Conservation (phyloP, 1,140 invertebrate species). For the Nasonia longicornis region DNA sequence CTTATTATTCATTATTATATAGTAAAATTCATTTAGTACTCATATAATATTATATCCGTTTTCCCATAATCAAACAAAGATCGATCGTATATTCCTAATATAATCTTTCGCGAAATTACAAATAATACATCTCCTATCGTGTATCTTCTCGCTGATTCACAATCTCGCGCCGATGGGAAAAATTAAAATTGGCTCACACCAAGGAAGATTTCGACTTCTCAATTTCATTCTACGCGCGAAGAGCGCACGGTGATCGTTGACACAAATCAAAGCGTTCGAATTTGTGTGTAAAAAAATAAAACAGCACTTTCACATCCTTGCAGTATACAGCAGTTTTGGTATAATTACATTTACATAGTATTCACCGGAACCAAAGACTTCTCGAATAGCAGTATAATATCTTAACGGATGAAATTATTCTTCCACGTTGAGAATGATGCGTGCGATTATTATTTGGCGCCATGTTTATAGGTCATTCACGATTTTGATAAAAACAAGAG, state of each 20-base stretch:
- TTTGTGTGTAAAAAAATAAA: not conserved
- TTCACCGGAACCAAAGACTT: not conserved
- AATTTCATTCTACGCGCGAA: not conserved
- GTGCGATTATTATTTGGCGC: not conserved
- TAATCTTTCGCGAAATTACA: not conserved
- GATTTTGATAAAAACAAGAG: not conserved
- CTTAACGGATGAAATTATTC: not conserved
- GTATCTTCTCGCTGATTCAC: not conserved
- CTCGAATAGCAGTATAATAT: not conserved
- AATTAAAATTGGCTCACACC: not conserved
- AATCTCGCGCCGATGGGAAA: not conserved
- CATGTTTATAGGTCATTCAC: not conserved
- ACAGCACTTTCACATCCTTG: not conserved
- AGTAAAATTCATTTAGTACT: too few species aligned
- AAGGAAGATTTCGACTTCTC: not conserved
- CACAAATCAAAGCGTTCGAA: not conserved
- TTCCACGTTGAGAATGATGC: too few species aligned
- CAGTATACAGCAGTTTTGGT: slow-evolving; percentile 7
- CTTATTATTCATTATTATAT: not conserved
- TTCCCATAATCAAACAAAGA: not conserved
- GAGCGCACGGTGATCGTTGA: not conserved
- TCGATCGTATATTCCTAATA: not conserved
- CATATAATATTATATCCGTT: too few species aligned
- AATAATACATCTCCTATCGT: not conserved
- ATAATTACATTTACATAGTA: slow-evolving; percentile 8